Evolutionary conservation across 92 coral and sea anemone species (phyloP).

Genomic region (Epizoanthus fatuus): DNA sequence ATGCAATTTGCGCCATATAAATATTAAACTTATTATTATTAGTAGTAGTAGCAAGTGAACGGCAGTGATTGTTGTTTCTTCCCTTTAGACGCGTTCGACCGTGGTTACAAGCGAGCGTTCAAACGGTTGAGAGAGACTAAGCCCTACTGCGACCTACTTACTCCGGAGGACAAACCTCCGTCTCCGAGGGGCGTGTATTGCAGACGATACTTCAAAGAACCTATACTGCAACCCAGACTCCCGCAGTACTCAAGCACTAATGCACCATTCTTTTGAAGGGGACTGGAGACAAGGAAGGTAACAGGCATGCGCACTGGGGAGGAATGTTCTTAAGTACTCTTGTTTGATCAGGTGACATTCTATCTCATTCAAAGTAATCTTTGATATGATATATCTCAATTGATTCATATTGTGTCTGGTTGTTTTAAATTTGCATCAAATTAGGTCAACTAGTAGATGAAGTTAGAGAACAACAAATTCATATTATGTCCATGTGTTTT

Average conservation of each 20-base stretch:
- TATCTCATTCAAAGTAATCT: neutral
- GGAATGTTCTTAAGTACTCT: neutral
- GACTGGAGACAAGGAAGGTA: neutral
- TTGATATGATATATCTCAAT: neutral
- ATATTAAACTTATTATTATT: too few relatives aligned
- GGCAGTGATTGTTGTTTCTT: neutral
- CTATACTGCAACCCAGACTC: conserved; percentile 91
- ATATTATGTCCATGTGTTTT: neutral
- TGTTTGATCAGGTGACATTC: neutral
- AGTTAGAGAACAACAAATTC: neutral
- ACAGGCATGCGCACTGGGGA: neutral
- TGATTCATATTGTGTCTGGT: neutral
- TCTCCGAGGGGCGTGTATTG: conserved; percentile 81
- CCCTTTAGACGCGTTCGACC: conserved; percentile 90
- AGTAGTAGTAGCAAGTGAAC: too few relatives aligned
- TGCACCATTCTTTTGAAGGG: conserved; percentile 27
- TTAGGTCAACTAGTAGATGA: neutral
- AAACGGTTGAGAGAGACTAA: conserved; percentile 73
- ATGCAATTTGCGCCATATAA: too few relatives aligned
- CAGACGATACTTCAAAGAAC: conserved; percentile 86
- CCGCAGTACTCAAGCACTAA: conserved; percentile 76
- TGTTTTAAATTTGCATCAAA: neutral
- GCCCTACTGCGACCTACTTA: conserved; percentile 71
- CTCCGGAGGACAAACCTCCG: conserved; percentile 84
- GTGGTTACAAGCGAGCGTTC: conserved; percentile 91